phyloP scores from a whole-genome alignment of 2,113 vertebrate species.

The Bombycilla garrulus region DNA sequence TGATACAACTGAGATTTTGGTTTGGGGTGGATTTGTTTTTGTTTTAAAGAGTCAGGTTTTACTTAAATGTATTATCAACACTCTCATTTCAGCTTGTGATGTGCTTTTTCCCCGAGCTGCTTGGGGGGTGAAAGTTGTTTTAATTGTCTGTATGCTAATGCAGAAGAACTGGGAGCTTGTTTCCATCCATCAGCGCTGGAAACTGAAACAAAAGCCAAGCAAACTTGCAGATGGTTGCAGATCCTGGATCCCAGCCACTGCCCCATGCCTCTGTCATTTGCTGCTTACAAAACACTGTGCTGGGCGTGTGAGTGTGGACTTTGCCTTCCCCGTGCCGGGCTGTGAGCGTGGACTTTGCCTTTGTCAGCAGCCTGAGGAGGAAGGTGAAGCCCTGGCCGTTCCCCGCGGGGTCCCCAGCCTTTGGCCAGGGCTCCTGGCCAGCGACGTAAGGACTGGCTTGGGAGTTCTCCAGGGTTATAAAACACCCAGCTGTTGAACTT shows the following conservation, averaged over 20 bases:
- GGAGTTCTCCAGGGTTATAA: background rate
- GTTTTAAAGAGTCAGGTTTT: background rate
- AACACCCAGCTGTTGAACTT: conserved; percentile 16
- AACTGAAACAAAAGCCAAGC: conserved; percentile 18
- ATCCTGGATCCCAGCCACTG: conserved; percentile 37
- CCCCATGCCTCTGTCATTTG: background rate
- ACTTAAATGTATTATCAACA: background rate
- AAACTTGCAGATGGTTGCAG: conserved; percentile 48
- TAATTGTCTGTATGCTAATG: conserved; percentile 55
- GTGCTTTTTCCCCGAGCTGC: conserved; percentile 29
- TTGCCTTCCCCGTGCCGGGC: background rate
- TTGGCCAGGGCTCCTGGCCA: background rate
- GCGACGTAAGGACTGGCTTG: background rate
- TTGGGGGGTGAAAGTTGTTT: background rate
- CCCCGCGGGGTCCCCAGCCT: background rate
- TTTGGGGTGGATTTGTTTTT: background rate
- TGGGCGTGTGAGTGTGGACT: background rate
- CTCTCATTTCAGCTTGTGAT: background rate
- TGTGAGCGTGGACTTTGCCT: background rate
- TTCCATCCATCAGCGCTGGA: background rate
- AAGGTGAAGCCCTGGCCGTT: background rate
- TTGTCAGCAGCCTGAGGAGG: background rate
- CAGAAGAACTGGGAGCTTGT: conserved; percentile 9
- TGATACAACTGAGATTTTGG: background rate
- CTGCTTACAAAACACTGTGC: background rate